Percentiles rank a stretch among this genome's conserved stretches.
These are phyloP conservation scores for Netelia fuscicornis DNA, from an alignment of 2,888 invertebrate species.

Conservation along the genomic window DNA sequence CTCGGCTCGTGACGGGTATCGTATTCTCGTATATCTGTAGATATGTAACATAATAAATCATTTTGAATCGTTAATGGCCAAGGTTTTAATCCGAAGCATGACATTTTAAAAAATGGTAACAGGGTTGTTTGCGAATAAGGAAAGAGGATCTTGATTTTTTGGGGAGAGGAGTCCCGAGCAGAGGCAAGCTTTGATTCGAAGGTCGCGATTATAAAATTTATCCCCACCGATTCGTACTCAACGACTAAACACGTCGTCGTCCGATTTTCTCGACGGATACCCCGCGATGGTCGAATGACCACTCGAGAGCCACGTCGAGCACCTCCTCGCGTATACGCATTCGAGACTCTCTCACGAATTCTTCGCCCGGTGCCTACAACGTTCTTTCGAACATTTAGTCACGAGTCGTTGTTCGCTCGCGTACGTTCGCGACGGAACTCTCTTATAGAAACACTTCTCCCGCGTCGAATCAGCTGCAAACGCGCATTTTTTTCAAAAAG, in stretches of 20 bases:
- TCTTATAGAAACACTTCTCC: constrained; percentile 28
- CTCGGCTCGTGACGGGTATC: neutral
- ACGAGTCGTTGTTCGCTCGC: constrained; percentile 67
- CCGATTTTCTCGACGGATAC: constrained; percentile 44
- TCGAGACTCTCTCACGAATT: constrained; percentile 64
- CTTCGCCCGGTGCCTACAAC: constrained; percentile 45
- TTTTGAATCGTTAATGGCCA: neutral
- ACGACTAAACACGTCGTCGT: constrained; percentile 29
- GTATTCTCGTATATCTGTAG: neutral
- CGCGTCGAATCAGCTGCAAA: constrained; percentile 32
- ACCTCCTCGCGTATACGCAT: constrained; percentile 41
- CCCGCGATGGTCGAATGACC: constrained; percentile 28
- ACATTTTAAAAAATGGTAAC: constrained; percentile 23
- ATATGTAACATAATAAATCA: neutral
- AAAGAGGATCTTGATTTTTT: too few species aligned
- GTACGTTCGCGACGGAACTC: constrained; percentile 51
- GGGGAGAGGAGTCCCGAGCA: constrained; percentile 45
- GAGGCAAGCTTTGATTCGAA: constrained; percentile 56
- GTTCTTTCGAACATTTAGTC: constrained; percentile 72
- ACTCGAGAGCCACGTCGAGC: constrained; percentile 25
- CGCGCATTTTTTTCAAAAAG: constrained; percentile 4
- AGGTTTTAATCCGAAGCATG: neutral
- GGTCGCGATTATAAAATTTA: constrained; percentile 64
- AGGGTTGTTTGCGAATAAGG: neutral
- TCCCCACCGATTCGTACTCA: constrained; percentile 62